These are phyloP conservation scores for Lucinisca nassula DNA, from an alignment of 2,888 invertebrate species.

Conservation along the genomic window DNA sequence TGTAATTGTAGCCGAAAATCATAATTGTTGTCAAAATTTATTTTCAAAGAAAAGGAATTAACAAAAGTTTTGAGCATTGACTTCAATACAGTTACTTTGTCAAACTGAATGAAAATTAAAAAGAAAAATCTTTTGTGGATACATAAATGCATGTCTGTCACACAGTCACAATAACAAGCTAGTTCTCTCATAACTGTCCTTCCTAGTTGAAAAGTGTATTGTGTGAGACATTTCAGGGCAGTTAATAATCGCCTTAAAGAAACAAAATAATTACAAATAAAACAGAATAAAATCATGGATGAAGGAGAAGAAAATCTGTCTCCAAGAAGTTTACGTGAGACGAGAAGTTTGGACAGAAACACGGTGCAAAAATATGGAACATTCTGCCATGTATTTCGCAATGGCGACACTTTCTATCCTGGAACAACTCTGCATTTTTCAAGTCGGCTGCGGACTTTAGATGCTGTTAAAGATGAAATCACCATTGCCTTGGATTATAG, in stretches of 20 bases:
- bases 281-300: background rate
- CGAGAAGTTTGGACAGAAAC: background rate
- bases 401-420: background rate
- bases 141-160: no score
- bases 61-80: background rate
- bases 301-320: background rate
- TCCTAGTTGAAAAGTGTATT: no score
- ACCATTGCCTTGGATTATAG: background rate
- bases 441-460: background rate
- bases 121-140: no score
- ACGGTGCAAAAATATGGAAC: background rate
- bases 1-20: background rate
- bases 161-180: no score
- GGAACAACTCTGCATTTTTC: background rate
- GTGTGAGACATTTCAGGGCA: no score
- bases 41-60: background rate
- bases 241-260: no score
- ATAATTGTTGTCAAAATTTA: background rate
- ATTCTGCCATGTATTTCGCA: background rate
- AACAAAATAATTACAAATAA: no score
- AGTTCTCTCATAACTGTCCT: no score
- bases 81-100: background rate
- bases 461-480: background rate
- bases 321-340: background rate
- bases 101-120: no score